A percentile compares a stretch with the other conserved stretches of the same genome.
phyloP scores from a whole-genome alignment of 2,797 vertebrate genomes.

The Platyrinchus mystaceus region DNA sequence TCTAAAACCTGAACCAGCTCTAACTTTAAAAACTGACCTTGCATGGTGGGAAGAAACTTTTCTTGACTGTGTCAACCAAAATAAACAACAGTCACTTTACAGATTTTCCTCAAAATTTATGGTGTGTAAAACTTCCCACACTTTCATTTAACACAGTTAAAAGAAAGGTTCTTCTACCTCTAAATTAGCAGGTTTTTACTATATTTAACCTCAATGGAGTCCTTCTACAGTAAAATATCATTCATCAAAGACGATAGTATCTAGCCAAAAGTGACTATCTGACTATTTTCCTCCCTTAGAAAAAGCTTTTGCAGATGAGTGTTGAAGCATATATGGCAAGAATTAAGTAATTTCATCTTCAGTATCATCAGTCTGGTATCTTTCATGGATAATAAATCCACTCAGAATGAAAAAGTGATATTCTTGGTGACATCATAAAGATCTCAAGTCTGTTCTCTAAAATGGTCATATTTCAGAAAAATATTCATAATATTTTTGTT shows the following conservation, averaged over 20 bases:
- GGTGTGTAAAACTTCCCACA: fast-evolving
- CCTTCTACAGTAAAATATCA: neutral
- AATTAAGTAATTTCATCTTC: neutral
- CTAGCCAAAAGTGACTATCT: neutral
- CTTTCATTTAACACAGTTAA: neutral
- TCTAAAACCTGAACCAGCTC: neutral
- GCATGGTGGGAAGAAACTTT: neutral
- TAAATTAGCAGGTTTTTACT: neutral
- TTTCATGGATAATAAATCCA: neutral
- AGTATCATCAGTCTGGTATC: neutral
- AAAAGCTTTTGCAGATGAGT: neutral
- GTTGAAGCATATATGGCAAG: neutral
- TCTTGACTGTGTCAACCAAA: neutral
- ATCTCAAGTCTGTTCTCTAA: neutral
- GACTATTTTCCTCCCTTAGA: neutral
- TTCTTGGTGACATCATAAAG: neutral
- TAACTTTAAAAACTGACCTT: neutral
- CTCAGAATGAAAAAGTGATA: neutral
- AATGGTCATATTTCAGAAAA: neutral
- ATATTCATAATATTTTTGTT: neutral
- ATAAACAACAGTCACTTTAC: neutral
- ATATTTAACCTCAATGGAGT: neutral
- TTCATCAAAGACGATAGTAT: neutral
- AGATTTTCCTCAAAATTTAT: neutral
- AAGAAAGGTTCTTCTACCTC: neutral